Evolutionary conservation across 1,140 invertebrate genomes (phyloP), one percentile per base, ranked within the genome.

Genomic region (Limonius californicus): DNA sequence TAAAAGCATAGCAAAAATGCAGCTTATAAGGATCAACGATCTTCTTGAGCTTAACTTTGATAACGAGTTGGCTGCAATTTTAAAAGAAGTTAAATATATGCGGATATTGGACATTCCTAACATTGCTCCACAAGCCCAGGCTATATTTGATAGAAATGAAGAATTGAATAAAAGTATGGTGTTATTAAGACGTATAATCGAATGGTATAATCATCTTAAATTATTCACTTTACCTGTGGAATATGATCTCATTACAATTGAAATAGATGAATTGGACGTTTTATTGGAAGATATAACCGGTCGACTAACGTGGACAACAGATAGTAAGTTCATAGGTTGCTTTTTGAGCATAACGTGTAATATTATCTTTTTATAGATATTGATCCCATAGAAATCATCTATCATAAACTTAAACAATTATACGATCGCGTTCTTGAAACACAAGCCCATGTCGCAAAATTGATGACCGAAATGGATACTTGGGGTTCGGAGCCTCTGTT

Each of bases 401-500:
- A 68, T 45, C 27, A 63, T 6, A 61, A 57, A 6, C 80, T 87
- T 0, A 76, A 82, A 53, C 76, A 83, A 64, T 73, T 91, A 11
- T 84, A 88, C 72, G 75, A 82, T 39, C 75, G 87, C 39, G 85
- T 91, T 1, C 76, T 85, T 59, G 81, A 84, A 43, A 81, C 87
- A 3, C 89, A 91, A 74, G 78, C 82, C 32, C 84, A 85, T 63
- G 85, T 68, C 82, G 88, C 76, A 71, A 81, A 63, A 74, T 76
- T 85, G 0, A 68, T 82, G 14, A 77, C 78, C 11, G 75, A 85
- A 1, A 86, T 91, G 59, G 81, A 84, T 8, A 73, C 77, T 0
- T 93, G 90, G 90, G 84, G 83, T 1, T 81, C 85, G 67, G 67
- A 78, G 18, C 87, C 90, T 14, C 74, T 94, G 16, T 87, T 89